Conservation (phyloP, 1,140 invertebrate species). For the Lepidurus arcticus region DNA sequence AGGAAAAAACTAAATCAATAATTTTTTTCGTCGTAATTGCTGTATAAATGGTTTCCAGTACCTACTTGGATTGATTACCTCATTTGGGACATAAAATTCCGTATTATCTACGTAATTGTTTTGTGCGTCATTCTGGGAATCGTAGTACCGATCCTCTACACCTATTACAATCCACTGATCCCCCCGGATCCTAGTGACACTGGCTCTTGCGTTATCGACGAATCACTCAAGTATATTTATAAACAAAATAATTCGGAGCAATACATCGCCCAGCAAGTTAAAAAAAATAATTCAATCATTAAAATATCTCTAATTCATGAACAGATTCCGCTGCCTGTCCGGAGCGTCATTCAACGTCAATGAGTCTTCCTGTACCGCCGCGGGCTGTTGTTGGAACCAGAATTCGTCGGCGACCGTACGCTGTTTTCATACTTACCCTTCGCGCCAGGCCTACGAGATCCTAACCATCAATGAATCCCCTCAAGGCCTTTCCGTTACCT, state of each 20-base stretch:
- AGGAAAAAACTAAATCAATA: background rate
- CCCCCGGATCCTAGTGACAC: conserved; percentile 1
- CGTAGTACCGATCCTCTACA: conserved; percentile 26
- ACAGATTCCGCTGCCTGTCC: conserved; percentile 28
- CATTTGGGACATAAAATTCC: conserved; percentile 26
- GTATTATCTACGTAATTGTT: conserved; percentile 32
- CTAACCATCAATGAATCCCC: background rate
- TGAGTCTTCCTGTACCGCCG: background rate
- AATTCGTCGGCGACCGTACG: background rate
- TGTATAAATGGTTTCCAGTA: background rate
- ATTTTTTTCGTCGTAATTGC: background rate
- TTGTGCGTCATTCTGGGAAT: conserved; percentile 28
- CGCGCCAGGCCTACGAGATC: conserved; percentile 29
- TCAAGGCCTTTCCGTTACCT: background rate
- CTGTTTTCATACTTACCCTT: conserved; percentile 32
- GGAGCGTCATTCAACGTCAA: conserved; percentile 12
- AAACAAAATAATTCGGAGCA: background rate
- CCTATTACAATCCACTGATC: conserved; percentile 1
- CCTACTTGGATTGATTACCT: conserved; percentile 27
- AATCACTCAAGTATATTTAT: conserved; percentile 19
- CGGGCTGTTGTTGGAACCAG: conserved; percentile 31
- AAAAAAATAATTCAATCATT: too few species aligned
- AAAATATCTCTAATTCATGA: background rate
- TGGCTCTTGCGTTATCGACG: conserved; percentile 25
- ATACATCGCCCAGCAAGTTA: too few species aligned